Evolutionary conservation across 2,113 vertebrate genomes (phyloP), one percentile per base, ranked within the genome.

Genomic region (Phalacrocorax aristotelis): DNA sequence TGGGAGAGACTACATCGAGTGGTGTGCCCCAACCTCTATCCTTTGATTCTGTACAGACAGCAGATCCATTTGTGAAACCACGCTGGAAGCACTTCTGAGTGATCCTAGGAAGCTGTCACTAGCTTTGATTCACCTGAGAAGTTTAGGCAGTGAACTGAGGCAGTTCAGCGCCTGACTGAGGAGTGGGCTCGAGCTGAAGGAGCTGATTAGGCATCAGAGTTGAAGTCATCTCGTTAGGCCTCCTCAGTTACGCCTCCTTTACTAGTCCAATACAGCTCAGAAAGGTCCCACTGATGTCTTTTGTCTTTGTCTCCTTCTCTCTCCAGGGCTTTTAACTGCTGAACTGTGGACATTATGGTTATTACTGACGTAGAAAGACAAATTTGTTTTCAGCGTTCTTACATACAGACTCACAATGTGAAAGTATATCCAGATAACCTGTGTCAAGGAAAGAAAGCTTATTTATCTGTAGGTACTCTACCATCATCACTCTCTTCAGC

Each of bases 11-110:
- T 13, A 36, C n/a, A 4, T 94, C 34, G 34, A 57, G 36, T 0
- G 1, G 8, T 20, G 76, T 65, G 21, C 25, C 13, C 16, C 0
- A 0, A 44, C 25, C 68, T 64, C 30, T 66, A 1, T 11, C 27
- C 21, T 72, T 69, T 72, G 49, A 11, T 51, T 58, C 54, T 19
- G 48, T 23, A 27, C 14, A 68, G 52, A 52, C 11, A 42, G 19
- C 15, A 40, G 46, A 83, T 34, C 13, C 23, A 2, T 51, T 38
- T 51, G 32, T 80, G 62, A 76, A 89, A 36, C 25, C 27, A 17
- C 25, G 21, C 36, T 62, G 55, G 49, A 61, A 74, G 21, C 25
- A 29, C 42, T 78, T 60, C 36, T 54, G 62, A 25, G 29, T 23
- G 58, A 18, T 57, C 5, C 15, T 18, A 15, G 25, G 46, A 30